A percentile compares a stretch with the other conserved stretches of the same genome.
Conservation (phyloP, 2,113 vertebrate species). For the Stictonetta naevosa region DNA sequence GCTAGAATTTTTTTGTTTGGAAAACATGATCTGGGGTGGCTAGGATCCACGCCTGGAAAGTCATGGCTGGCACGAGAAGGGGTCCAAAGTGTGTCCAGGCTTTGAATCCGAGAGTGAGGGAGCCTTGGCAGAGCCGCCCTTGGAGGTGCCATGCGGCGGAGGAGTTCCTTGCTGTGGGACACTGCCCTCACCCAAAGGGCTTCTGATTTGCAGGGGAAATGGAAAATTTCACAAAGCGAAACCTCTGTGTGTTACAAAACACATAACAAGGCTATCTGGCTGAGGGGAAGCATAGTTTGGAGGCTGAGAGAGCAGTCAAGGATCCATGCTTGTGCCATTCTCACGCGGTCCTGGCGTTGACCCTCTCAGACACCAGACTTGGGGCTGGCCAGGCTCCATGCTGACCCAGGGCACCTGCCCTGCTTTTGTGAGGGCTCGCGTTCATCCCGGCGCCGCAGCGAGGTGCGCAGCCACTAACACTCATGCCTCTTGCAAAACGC, state of each 20-base stretch:
- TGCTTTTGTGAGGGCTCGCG: background rate
- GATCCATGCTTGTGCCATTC: background rate
- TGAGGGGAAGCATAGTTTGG: background rate
- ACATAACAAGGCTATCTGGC: background rate
- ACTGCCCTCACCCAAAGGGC: background rate
- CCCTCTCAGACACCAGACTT: background rate
- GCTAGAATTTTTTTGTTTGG: constrained; percentile 41
- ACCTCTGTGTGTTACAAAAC: background rate
- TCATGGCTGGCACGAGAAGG: background rate
- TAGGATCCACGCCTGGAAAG: background rate
- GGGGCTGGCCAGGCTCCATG: background rate
- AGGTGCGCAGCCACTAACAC: background rate
- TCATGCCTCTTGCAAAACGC: background rate
- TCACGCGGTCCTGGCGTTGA: background rate
- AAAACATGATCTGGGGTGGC: constrained; percentile 28
- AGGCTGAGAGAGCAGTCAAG: background rate
- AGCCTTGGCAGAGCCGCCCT: background rate
- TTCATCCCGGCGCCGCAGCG: rapidly evolving
- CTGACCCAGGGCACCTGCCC: background rate
- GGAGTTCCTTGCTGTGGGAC: background rate
- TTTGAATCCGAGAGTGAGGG: background rate
- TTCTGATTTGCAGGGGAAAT: background rate
- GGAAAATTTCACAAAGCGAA: background rate
- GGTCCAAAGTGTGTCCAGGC: background rate
- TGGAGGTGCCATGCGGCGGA: background rate